These are phyloP conservation scores for Alosa alosa DNA, from an alignment of 2,113 vertebrate genomes.

Conservation along the genomic window DNA sequence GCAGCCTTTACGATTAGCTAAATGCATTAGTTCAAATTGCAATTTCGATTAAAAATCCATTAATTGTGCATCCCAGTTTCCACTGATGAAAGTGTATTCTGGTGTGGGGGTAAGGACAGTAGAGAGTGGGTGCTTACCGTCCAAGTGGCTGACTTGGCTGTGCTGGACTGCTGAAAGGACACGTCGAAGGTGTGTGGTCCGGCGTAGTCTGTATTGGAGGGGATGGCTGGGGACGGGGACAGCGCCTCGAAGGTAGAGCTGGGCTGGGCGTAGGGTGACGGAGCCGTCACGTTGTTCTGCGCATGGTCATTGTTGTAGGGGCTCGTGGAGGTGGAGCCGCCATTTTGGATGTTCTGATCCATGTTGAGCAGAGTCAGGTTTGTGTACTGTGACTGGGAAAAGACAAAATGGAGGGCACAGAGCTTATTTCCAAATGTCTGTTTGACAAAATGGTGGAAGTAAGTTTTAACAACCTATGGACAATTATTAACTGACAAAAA, in stretches of 20 bases:
- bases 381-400: constrained; percentile 90
- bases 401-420: background rate
- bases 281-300: constrained; percentile 91
- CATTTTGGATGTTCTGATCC: constrained; percentile 97
- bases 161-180: constrained; percentile 98
- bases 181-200: constrained; percentile 97
- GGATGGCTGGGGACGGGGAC: constrained; percentile 95
- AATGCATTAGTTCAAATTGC: too few relatives aligned
- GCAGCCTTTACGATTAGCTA: too few relatives aligned
- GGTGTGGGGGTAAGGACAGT: background rate
- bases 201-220: constrained; percentile 97
- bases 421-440: background rate
- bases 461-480: background rate
- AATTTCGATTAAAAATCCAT: too few relatives aligned
- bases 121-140: constrained; percentile 80
- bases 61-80: background rate
- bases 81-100: background rate
- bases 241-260: constrained; percentile 96
- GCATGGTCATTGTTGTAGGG: constrained; percentile 95
- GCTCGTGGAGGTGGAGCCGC: constrained; percentile 94
- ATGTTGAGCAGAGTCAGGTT: constrained; percentile 98
- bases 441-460: background rate
- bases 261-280: constrained; percentile 94
- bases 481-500: constrained; percentile 1
- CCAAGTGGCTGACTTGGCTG: constrained; percentile 98